A percentile compares a stretch with the other conserved stretches of the same genome.
phyloP scores from a whole-genome alignment of 2,888 invertebrate genomes.

The Andrena marginata region DNA sequence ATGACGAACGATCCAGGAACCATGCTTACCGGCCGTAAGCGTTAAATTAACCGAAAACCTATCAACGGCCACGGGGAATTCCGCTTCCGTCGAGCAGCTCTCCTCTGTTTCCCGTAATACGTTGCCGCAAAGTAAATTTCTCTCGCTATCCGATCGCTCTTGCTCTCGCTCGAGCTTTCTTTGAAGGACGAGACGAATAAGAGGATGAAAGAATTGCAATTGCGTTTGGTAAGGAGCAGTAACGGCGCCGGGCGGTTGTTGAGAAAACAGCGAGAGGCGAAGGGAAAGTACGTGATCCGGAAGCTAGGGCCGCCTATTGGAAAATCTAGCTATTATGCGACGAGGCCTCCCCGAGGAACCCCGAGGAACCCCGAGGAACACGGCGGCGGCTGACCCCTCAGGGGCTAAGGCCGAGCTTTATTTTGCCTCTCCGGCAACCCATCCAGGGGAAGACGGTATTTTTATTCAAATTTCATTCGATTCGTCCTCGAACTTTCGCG shows the following conservation, averaged over 20 bases:
- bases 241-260: constrained; percentile 11
- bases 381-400: constrained; percentile 42
- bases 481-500: constrained; percentile 70
- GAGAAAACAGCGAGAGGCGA: constrained; percentile 71
- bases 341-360: constrained; percentile 16
- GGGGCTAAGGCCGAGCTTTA: constrained; percentile 68
- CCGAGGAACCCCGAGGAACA: constrained; percentile 27
- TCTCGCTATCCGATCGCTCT: not conserved
- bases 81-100: constrained; percentile 3
- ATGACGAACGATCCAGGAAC: constrained; percentile 78
- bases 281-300: constrained; percentile 73
- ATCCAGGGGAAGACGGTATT: constrained; percentile 74
- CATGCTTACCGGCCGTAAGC: constrained; percentile 69
- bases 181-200: too few species aligned
- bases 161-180: too few species aligned
- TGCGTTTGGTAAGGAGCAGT: not conserved
- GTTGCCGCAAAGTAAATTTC: constrained; percentile 1
- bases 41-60: constrained; percentile 81
- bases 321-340: constrained; percentile 73
- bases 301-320: constrained; percentile 74
- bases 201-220: too few species aligned
- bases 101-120: not conserved
- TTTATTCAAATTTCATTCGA: constrained; percentile 78
- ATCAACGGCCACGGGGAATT: constrained; percentile 73
- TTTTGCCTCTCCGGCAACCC: constrained; percentile 69